Evolutionary conservation across 2,797 vertebrate genomes (phyloP).

Genomic region (Tauraco hartlaubi): DNA sequence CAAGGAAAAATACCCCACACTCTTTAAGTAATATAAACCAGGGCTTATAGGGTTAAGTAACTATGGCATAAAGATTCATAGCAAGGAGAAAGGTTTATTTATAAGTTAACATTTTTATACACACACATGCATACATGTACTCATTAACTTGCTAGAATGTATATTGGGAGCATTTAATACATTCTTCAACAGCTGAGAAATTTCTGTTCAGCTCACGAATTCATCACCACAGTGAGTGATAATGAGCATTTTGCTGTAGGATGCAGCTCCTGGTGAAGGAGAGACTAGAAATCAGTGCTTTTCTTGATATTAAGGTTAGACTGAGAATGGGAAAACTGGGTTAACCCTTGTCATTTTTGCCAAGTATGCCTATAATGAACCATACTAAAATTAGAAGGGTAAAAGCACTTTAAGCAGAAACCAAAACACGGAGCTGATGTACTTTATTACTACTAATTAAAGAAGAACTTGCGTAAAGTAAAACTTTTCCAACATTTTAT

Average conservation of each 20-base stretch:
- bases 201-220: constrained; percentile 18
- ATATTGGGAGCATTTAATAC: constrained; percentile 29
- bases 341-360: background rate
- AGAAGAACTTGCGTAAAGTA: background rate
- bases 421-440: background rate
- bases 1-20: background rate
- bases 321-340: background rate
- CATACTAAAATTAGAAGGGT: background rate
- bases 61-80: background rate
- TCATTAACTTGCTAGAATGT: constrained; percentile 28
- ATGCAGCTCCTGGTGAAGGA: background rate
- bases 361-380: background rate
- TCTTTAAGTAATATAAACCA: background rate
- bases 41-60: constrained; percentile 11
- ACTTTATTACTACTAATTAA: background rate
- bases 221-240: constrained; percentile 14
- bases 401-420: background rate
- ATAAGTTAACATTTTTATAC: constrained; percentile 25
- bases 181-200: constrained; percentile 29
- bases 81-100: constrained; percentile 5
- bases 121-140: background rate
- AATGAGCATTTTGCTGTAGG: constrained; percentile 15
- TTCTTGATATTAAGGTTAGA: background rate
- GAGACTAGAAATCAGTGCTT: background rate
- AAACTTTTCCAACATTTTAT: background rate